Percentiles rank a stretch among this genome's conserved stretches.
These are phyloP conservation scores for Corythoichthys intestinalis DNA, from an alignment of 2,113 vertebrate species.

Conservation along the genomic window DNA sequence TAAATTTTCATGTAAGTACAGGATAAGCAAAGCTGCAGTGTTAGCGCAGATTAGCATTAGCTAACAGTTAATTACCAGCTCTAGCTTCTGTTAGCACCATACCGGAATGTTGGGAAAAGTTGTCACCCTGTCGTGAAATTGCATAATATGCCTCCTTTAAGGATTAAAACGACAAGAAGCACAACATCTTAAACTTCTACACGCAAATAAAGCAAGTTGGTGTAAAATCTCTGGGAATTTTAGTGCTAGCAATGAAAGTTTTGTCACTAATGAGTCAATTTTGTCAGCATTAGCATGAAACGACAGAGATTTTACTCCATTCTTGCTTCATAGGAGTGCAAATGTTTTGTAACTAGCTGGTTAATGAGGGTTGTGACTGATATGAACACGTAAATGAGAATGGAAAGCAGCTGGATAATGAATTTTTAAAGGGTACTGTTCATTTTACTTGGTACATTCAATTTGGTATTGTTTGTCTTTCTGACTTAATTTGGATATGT, in stretches of 20 bases:
- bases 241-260: not conserved
- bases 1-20: not conserved
- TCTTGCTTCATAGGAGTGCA: not conserved
- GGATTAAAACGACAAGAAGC: slow-evolving; percentile 24
- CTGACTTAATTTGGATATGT: too few species aligned
- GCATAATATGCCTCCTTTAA: slow-evolving; percentile 1
- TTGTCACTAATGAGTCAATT: not conserved
- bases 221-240: slow-evolving; percentile 27
- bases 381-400: slow-evolving; percentile 1
- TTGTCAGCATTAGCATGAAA: not conserved
- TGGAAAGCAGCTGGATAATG: not conserved
- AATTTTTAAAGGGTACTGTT: not conserved
- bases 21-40: not conserved
- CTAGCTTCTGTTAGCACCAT: not conserved
- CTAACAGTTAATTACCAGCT: not conserved
- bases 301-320: slow-evolving; percentile 28
- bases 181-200: not conserved
- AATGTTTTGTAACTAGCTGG: not conserved
- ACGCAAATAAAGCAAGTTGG: not conserved
- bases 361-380: slow-evolving; percentile 21
- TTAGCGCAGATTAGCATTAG: not conserved
- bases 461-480: too few species aligned
- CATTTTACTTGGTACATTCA: too few species aligned
- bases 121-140: not conserved
- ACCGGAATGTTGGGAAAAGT: not conserved